phyloP scores from a whole-genome alignment of 2,797 vertebrate species.

The Tadarida brasiliensis region DNA sequence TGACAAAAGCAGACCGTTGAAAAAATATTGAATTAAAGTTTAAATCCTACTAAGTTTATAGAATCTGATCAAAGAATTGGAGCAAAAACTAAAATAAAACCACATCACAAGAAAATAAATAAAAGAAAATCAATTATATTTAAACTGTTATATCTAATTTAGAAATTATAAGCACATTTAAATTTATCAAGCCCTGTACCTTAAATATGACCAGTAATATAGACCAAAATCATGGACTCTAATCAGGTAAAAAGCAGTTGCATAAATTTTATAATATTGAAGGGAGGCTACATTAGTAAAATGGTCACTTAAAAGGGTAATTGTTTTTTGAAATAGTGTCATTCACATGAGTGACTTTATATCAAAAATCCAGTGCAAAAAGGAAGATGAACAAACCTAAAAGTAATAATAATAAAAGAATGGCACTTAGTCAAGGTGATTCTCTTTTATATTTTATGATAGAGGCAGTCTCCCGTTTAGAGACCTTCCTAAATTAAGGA shows the following conservation, averaged over 20 bases:
- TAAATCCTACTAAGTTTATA: background rate
- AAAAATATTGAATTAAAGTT: background rate
- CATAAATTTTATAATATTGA: background rate
- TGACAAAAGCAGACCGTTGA: background rate
- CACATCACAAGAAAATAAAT: background rate
- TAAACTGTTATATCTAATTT: background rate
- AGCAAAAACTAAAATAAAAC: constrained; percentile 7
- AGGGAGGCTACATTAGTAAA: background rate
- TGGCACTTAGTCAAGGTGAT: background rate
- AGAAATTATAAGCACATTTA: constrained; percentile 2
- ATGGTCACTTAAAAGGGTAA: background rate
- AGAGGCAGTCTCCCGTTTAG: background rate
- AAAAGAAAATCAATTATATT: background rate
- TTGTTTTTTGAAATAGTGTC: background rate
- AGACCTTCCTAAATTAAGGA: constrained; percentile 9
- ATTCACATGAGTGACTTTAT: background rate
- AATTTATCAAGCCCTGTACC: background rate
- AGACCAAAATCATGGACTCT: background rate
- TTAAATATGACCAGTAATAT: background rate
- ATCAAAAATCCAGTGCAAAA: background rate
- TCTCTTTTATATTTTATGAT: background rate
- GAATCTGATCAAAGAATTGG: background rate
- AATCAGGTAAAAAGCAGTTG: background rate
- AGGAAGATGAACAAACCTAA: background rate
- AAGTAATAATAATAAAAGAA: background rate